These are phyloP conservation scores for Micronycteris hirsuta DNA, from an alignment of 2,113 vertebrate genomes.

Conservation along the genomic window DNA sequence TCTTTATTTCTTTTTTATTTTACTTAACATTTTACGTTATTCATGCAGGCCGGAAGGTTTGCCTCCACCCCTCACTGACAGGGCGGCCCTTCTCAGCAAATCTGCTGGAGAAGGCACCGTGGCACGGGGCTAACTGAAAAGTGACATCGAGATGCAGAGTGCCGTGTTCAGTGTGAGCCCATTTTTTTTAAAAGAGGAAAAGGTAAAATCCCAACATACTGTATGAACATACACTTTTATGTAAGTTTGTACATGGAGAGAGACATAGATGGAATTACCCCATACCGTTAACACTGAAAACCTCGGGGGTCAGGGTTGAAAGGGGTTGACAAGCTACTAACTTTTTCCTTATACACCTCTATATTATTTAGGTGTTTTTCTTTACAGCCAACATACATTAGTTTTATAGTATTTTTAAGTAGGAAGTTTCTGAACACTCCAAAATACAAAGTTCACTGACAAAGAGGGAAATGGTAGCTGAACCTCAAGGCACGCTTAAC, in stretches of 20 bases:
- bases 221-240: not conserved
- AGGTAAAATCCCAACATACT: not conserved
- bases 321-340: not conserved
- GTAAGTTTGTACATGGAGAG: not conserved
- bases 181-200: not conserved
- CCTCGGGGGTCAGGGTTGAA: not conserved
- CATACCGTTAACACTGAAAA: not conserved
- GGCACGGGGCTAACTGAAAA: not conserved
- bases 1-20: not conserved
- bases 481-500: not conserved
- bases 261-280: not conserved
- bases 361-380: not conserved
- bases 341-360: not conserved
- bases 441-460: not conserved
- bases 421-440: not conserved
- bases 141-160: not conserved
- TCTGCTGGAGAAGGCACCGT: too few relatives aligned
- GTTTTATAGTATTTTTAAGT: not conserved
- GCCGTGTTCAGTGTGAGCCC: not conserved
- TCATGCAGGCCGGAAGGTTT: not conserved
- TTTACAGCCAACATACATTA: not conserved
- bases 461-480: not conserved
- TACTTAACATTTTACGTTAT: not conserved
- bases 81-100: not conserved
- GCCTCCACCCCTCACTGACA: not conserved